Conservation (phyloP, 2,888 invertebrate genomes). For the Acleris literana region DNA sequence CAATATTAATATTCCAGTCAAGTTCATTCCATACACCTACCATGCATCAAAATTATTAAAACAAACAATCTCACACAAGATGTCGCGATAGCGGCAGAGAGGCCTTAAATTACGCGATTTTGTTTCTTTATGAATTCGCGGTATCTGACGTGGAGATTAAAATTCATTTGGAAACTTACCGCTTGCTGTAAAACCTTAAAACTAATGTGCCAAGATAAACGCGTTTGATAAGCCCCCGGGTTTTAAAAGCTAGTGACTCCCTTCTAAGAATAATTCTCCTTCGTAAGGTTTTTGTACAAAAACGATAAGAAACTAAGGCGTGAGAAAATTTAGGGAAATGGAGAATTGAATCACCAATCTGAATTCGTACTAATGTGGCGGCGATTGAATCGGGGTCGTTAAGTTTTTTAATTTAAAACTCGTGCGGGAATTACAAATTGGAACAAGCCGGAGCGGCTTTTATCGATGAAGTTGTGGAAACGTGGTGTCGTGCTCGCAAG, state of each 20-base stretch:
- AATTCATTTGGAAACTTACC: conserved; percentile 58
- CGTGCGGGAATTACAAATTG: conserved; percentile 36
- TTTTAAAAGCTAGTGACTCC: conserved; percentile 51
- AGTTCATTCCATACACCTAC: conserved; percentile 44
- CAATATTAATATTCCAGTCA: conserved; percentile 60
- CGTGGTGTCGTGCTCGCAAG: conserved; percentile 10
- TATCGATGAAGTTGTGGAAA: conserved; percentile 29
- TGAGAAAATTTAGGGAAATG: conserved; percentile 50
- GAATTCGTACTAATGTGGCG: conserved; percentile 40
- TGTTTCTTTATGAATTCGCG: conserved; percentile 57
- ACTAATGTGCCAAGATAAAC: conserved; percentile 62
- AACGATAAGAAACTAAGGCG: conserved; percentile 49
- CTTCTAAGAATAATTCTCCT: conserved; percentile 60
- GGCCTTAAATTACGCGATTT: conserved; percentile 51
- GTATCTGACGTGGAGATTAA: conserved; percentile 53
- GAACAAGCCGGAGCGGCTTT: conserved; percentile 27
- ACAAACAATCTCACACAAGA: conserved; percentile 58
- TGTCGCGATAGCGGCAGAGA: conserved; percentile 51
- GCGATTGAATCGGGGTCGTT: conserved; percentile 49
- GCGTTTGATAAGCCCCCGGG: conserved; percentile 47
- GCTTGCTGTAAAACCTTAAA: conserved; percentile 51
- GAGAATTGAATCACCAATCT: conserved; percentile 41
- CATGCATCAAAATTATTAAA: conserved; percentile 53
- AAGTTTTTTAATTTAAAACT: conserved; percentile 51
- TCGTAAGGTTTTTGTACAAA: conserved; percentile 42